phyloP scores from a whole-genome alignment of 2,113 vertebrate genomes.

The Lamprotornis superbus region DNA sequence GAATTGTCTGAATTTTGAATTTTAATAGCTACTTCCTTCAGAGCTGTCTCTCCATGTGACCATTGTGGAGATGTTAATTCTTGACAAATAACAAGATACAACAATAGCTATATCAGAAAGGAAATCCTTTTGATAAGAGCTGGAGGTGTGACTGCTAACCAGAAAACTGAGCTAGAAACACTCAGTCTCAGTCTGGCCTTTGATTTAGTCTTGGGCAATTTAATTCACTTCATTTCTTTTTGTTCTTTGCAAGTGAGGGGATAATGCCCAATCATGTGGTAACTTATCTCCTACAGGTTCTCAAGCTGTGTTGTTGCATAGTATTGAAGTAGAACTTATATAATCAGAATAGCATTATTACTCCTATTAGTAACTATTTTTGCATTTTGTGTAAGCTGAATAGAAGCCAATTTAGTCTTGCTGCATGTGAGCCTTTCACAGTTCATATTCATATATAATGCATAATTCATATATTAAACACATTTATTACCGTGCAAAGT shows the following conservation, averaged over 20 bases:
- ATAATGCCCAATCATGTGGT: not conserved
- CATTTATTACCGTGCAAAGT: not conserved
- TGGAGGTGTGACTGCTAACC: not conserved
- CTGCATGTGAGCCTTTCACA: not conserved
- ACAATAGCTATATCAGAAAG: not conserved
- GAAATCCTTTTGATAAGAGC: not conserved
- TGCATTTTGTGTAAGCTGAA: not conserved
- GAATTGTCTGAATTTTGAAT: not conserved
- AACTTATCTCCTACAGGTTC: not conserved
- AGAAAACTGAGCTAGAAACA: too few species aligned
- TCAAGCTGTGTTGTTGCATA: not conserved
- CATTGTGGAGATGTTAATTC: not conserved
- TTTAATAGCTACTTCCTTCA: not conserved
- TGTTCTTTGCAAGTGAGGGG: not conserved
- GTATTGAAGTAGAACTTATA: not conserved
- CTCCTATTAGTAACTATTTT: not conserved
- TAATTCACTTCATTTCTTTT: not conserved
- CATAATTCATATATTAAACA: not conserved
- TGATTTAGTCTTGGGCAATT: not conserved
- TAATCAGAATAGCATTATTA: not conserved
- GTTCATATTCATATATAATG: not conserved
- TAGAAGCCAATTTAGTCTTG: not conserved
- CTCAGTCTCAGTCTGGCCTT: not conserved
- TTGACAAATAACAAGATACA: not conserved
- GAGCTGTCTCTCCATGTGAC: not conserved